Evolutionary conservation across 2,888 invertebrate species (phyloP).

Genomic region (Agonum fuliginosum): DNA sequence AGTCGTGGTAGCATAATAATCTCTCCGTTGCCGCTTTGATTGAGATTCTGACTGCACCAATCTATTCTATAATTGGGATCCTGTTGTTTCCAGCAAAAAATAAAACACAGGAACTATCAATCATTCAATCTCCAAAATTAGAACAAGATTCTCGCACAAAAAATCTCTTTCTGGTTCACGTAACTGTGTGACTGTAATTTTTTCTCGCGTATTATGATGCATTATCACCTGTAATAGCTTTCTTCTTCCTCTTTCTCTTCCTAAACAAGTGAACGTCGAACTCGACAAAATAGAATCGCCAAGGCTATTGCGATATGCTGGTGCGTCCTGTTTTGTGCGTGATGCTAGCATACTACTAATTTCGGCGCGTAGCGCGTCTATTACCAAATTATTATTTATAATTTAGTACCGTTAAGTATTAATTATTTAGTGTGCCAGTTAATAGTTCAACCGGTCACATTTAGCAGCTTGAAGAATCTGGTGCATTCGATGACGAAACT

Average conservation of each 20-base stretch:
- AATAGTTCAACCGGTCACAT: conserved; percentile 11
- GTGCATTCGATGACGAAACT: conserved; percentile 18
- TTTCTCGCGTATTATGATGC: conserved; percentile 27
- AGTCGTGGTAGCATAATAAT: no score
- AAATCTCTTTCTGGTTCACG: conserved; percentile 18
- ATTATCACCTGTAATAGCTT: conserved; percentile 35
- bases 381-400: conserved; percentile 55
- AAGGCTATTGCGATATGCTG: no score
- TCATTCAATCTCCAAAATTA: neutral
- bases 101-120: neutral
- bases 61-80: no score
- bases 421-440: conserved; percentile 49
- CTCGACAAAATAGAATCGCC: neutral
- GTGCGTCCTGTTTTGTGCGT: conserved; percentile 10
- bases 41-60: no score
- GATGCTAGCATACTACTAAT: conserved; percentile 20
- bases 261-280: neutral
- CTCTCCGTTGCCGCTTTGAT: no score
- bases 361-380: conserved; percentile 34
- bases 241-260: conserved; percentile 10
- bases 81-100: neutral
- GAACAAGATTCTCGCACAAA: no score
- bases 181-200: conserved; percentile 20
- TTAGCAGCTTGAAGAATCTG: conserved; percentile 16
- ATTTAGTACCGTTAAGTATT: conserved; percentile 56